These are phyloP conservation scores for Chaunax sp. DNA, from an alignment of 2,797 vertebrate species.

Conservation along the genomic window DNA sequence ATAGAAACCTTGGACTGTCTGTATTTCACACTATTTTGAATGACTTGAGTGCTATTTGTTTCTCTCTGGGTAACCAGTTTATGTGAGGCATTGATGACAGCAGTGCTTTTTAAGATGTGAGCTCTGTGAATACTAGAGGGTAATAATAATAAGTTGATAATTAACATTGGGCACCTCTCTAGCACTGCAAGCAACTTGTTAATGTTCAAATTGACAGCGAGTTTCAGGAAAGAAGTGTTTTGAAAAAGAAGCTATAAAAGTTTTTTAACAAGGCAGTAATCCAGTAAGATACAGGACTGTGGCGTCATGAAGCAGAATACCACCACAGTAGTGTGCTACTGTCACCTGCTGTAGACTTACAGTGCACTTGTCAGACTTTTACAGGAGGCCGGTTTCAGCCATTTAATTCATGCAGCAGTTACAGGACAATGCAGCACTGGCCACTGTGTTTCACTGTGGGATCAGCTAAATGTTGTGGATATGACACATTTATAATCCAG, in stretches of 20 bases:
- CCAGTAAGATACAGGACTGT: neutral
- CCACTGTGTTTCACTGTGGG: neutral
- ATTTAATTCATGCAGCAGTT: constrained; percentile 2
- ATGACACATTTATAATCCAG: constrained; percentile 35
- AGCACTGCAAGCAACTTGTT: neutral
- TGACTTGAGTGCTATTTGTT: neutral
- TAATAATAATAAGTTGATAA: neutral
- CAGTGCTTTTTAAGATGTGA: no score
- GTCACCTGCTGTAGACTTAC: no score
- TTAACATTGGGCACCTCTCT: neutral
- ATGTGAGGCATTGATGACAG: no score
- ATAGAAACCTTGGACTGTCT: neutral
- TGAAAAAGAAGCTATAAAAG: no score
- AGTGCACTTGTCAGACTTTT: no score
- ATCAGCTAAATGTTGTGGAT: constrained; percentile 16
- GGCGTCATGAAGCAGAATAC: neutral
- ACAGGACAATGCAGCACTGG: neutral
- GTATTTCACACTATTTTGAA: neutral
- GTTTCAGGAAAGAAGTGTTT: no score
- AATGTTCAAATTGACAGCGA: neutral
- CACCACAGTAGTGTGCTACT: neutral
- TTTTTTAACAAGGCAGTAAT: constrained; percentile 7
- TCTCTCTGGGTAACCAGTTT: constrained; percentile 4
- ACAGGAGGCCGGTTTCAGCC: no score
- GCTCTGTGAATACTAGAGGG: no score